Base-by-base conservation (phyloP, 2,888 invertebrate species). In the Deroplatys truncata region DNA sequence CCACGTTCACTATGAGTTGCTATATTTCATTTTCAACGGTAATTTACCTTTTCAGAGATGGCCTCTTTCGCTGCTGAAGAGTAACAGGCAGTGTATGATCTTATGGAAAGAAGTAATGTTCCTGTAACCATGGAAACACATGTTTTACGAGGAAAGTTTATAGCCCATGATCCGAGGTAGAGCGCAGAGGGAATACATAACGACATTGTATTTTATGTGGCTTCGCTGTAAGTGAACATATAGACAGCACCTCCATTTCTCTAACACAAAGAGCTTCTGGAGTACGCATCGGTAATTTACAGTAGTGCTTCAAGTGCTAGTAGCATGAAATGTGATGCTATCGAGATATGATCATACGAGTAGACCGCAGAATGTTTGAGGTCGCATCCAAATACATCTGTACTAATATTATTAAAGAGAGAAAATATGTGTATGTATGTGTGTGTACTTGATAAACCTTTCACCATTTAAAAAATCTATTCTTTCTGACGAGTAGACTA, bases 31-130 rank as follows among this genome's bases (percentile, higher is more conserved):
- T 72, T 72, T 72, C 56, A 72, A 72, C 56, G 25, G 56, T 25
- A 72, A 72, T 72, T 72, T 72, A 72, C 56, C 20, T 72, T 72
- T 72, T 4, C 56, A 72, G 56, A 72, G 0, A 72, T 72, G 56
- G 56, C 25, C 56, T 72, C 56, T 72, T 72, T 20, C 56, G 25
- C 20, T 72, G 5, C 25, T 20, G 16, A 20, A 72, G 20, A 72
- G 56, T 16, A 72, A 72, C 16, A 72, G 56, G 56, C 56, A 20
- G 56, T 7, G 7, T 72, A 72, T 72, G 56, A 72, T 72, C 56
- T 72, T 72, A 72, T 85, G 86, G 88, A 90, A 92, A 92, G 91
- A 91, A 90, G 90, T 91, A 90, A 88, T 84, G 83, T 82, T 89
- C 56, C 29, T 31, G 43, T 83, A 83, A 88, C 87, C 72, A 43